These are phyloP conservation scores for Pachyrhynchus sulphureomaculatus DNA, from an alignment of 1,140 invertebrate genomes.

Conservation along the genomic window DNA sequence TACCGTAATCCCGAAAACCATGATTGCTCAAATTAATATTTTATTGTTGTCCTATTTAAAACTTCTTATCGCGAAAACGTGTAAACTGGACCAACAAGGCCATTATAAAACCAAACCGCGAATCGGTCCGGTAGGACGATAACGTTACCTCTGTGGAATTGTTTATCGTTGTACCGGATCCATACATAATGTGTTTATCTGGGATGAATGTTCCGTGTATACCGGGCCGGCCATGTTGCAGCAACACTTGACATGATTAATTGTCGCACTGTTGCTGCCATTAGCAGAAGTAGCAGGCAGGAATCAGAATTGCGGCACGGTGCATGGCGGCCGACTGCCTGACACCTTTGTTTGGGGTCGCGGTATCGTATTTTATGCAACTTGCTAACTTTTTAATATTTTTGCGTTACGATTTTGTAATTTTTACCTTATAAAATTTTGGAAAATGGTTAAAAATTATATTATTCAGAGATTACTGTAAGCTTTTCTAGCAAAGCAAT, in stretches of 20 bases:
- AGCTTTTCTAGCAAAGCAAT: too few species aligned
- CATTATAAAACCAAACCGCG: slow-evolving; percentile 7
- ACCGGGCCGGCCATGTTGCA: slow-evolving; percentile 47
- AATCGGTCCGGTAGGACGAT: slow-evolving; percentile 24
- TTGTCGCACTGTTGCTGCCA: slow-evolving; percentile 48
- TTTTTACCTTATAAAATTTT: too few species aligned
- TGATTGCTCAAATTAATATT: too few species aligned
- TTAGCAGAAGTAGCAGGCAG: slow-evolving; percentile 38
- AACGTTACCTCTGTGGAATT: slow-evolving; percentile 46
- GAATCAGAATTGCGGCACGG: slow-evolving; percentile 2
- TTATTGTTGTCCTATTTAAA: too few species aligned
- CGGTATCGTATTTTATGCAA: neutral
- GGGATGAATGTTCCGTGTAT: slow-evolving; percentile 50
- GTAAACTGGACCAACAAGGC: too few species aligned
- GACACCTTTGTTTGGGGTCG: neutral
- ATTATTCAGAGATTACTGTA: too few species aligned
- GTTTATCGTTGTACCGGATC: slow-evolving; percentile 47
- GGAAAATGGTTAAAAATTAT: too few species aligned
- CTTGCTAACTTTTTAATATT: slow-evolving; percentile 5
- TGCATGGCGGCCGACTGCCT: neutral
- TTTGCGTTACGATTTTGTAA: neutral
- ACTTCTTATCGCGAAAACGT: too few species aligned
- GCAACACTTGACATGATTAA: slow-evolving; percentile 50
- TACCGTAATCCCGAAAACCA: too few species aligned
- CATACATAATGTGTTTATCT: slow-evolving; percentile 51